These are phyloP conservation scores for Leucania comma DNA, from an alignment of 2,888 invertebrate species.

Conservation along the genomic window DNA sequence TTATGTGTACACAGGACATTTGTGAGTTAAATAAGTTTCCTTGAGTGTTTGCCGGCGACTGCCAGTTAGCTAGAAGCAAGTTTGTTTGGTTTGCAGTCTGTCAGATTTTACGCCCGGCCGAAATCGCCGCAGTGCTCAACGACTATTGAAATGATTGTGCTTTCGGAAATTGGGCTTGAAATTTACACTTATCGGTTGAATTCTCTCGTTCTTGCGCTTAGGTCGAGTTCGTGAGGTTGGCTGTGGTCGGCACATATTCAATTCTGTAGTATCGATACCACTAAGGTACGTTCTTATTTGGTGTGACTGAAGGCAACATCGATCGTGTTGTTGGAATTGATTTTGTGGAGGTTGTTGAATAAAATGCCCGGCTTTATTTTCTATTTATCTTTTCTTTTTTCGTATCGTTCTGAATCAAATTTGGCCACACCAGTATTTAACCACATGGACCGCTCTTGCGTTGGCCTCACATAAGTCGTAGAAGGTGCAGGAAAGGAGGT, in stretches of 20 bases:
- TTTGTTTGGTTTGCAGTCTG: conserved; percentile 72
- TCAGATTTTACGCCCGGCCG: conserved; percentile 72
- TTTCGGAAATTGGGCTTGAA: conserved; percentile 62
- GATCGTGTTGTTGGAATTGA: background rate
- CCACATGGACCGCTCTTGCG: too few species aligned
- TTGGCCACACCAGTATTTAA: too few species aligned
- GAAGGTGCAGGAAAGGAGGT: too few species aligned
- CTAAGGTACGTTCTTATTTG: conserved; percentile 9
- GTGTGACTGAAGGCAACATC: background rate
- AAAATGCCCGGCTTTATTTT: background rate
- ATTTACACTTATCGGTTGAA: conserved; percentile 57
- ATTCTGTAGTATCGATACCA: conserved; percentile 38
- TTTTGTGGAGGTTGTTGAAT: background rate
- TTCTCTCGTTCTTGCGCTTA: conserved; percentile 44
- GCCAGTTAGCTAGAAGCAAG: conserved; percentile 63
- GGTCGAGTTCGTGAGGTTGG: conserved; percentile 36
- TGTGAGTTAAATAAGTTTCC: conserved; percentile 67
- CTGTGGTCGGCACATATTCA: conserved; percentile 47
- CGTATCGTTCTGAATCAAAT: too few species aligned
- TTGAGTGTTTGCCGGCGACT: conserved; percentile 61
- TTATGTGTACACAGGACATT: conserved; percentile 64
- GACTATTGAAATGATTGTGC: conserved; percentile 58
- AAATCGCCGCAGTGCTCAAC: conserved; percentile 31
- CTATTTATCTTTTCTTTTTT: background rate
- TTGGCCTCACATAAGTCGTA: too few species aligned